Conservation (phyloP, 2,113 vertebrate genomes). For the Deroptyus accipitrinus region DNA sequence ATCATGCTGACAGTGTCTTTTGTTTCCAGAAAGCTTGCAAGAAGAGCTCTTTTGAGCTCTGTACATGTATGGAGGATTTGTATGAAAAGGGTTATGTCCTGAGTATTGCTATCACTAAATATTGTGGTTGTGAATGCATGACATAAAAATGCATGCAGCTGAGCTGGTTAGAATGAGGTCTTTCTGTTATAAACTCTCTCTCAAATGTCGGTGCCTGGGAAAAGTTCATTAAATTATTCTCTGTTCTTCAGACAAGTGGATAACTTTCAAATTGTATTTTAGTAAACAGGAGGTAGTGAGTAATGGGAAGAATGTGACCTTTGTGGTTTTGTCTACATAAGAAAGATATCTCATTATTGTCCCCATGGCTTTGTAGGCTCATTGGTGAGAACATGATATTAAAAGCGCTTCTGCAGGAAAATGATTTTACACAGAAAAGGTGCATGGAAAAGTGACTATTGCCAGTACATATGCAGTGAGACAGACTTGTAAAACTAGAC, state of each 20-base stretch:
- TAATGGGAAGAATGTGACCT: constrained; percentile 17
- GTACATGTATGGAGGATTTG: neutral
- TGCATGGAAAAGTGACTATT: neutral
- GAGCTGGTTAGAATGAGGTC: neutral
- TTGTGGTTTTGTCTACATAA: neutral
- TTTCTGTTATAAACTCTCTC: neutral
- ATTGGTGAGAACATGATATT: neutral
- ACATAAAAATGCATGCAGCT: neutral
- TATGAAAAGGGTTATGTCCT: neutral
- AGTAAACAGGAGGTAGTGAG: constrained; percentile 47
- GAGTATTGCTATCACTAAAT: neutral
- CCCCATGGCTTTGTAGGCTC: neutral
- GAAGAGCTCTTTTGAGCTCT: neutral
- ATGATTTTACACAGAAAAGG: neutral
- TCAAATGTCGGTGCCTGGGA: neutral
- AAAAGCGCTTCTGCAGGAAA: neutral
- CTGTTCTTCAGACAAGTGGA: neutral
- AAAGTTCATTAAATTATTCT: constrained; percentile 2
- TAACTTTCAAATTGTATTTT: constrained; percentile 1
- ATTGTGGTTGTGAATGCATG: neutral
- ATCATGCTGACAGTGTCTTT: neutral
- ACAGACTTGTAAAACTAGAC: neutral
- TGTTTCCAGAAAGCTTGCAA: neutral
- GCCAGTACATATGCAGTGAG: neutral
- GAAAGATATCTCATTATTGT: neutral